phyloP scores from a whole-genome alignment of 2,888 invertebrate species.

The Coleophora deauratella region DNA sequence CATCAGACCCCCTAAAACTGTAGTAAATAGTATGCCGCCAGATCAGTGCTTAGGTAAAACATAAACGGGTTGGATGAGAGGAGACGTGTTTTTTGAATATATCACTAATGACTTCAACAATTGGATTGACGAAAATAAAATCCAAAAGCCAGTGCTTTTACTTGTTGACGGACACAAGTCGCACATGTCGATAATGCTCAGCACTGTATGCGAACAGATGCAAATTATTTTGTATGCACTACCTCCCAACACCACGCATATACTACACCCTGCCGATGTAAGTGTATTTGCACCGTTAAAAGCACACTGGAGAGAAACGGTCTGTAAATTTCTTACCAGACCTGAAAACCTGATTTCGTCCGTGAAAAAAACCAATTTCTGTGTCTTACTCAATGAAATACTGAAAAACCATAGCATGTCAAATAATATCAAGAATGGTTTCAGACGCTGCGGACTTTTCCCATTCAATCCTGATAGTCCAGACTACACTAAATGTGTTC shows the following conservation, averaged over 20 bases:
- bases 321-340: conserved; percentile 10
- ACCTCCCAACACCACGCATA: conserved; percentile 24
- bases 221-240: too few species aligned
- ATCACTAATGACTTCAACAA: conserved; percentile 20
- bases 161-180: conserved; percentile 24
- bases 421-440: conserved; percentile 18
- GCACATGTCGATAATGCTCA: conserved; percentile 19
- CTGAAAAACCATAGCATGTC: conserved; percentile 8
- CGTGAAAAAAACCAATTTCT: conserved; percentile 21
- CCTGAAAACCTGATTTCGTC: conserved; percentile 17
- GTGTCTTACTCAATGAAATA: conserved; percentile 13
- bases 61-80: conserved; percentile 17
- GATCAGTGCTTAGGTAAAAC: conserved; percentile 20
- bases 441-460: conserved; percentile 18
- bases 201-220: too few species aligned
- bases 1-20: conserved; percentile 13
- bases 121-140: conserved; percentile 17
- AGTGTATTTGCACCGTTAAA: conserved; percentile 20
- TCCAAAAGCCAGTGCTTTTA: conserved; percentile 18
- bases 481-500: conserved; percentile 18
- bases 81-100: conserved; percentile 24
- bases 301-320: conserved; percentile 13
- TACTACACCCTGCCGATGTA: conserved; percentile 23
- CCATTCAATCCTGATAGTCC: conserved; percentile 17
- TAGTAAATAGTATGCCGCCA: conserved; percentile 16